Evolutionary conservation across 1,140 invertebrate genomes (phyloP), one percentile per base, ranked within the genome.

Genomic region (Aphelinus certus): DNA sequence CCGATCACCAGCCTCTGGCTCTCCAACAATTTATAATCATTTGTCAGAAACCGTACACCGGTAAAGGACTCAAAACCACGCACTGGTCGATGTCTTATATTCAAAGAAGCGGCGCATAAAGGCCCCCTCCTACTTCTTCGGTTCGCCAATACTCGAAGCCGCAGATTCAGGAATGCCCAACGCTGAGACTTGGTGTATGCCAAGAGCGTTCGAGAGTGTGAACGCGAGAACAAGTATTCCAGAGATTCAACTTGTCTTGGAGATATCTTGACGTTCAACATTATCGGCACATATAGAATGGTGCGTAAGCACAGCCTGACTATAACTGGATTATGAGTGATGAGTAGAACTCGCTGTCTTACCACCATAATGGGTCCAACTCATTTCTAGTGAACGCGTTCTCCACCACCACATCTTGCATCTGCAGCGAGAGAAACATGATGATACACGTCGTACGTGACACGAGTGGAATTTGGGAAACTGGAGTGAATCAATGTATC

Each of bases 21-120:
- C 9, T 46, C 77, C 72, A 68, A 82, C 82, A 83, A 87, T 87
- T 87, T 85, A 83, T 87, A 86, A 87, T 87, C 85, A 83, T 87
- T 87, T 85, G 86, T 86, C 83, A 83, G 76, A 72, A 77, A 80
- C 72, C 81, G 79, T 80, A 78, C 79, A 81, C 81, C 81, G 81
- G 86, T 86, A 87, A 87, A 26, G 45, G 47, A 61, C 60, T 10
- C 58, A 45, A 7, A 48, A 9, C 55, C 67, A 2, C 5, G 49
- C 42, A 85, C 83, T 84, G 86, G 85, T 81, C 83, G 84, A 84
- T 79, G 81, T 84, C 84, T 86, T 86, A 43, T 66, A 87, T 87
- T 87, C 84, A 86, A 86, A 86, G 85, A 84, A 55, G 73, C 75
- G 79, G 75, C 78, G 76, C 61, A 75, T 76, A 26, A 26, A 26